phyloP scores from a whole-genome alignment of 2,888 invertebrate species.

The Xestia c-nigrum region DNA sequence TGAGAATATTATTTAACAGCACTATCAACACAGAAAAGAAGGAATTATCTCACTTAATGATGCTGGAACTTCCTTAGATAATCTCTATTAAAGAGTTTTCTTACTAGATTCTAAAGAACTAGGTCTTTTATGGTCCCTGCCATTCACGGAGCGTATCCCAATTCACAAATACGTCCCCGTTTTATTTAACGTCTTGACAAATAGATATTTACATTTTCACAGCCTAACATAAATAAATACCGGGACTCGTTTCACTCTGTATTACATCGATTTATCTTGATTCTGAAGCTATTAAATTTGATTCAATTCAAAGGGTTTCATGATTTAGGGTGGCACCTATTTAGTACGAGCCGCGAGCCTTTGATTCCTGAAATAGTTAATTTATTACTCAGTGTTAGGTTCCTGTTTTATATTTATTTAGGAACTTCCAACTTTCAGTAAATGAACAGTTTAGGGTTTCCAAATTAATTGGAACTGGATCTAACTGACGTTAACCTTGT shows the following conservation, averaged over 20 bases:
- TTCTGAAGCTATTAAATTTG: constrained; percentile 53
- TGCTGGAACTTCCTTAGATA: neutral
- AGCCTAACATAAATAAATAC: constrained; percentile 61
- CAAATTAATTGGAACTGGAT: neutral
- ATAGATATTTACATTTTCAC: constrained; percentile 64
- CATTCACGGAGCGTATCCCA: constrained; percentile 31
- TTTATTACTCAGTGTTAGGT: constrained; percentile 19
- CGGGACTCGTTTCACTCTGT: constrained; percentile 41
- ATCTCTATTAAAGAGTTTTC: neutral
- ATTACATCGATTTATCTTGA: constrained; percentile 59
- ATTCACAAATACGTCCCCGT: constrained; percentile 39
- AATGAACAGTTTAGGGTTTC: neutral
- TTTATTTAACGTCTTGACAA: constrained; percentile 60
- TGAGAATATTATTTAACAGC: neutral
- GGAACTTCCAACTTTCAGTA: neutral
- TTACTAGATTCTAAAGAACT: constrained; percentile 36
- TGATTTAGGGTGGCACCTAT: constrained; percentile 41
- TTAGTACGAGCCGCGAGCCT: constrained; percentile 18
- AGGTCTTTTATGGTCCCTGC: constrained; percentile 25
- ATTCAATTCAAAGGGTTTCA: constrained; percentile 57
- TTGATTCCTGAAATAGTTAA: constrained; percentile 38
- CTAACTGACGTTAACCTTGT: neutral
- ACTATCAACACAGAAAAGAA: neutral
- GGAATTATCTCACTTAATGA: neutral
- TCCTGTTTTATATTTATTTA: constrained; percentile 33